phyloP scores from a whole-genome alignment of 2,888 invertebrate species.

The Phortica okadai region DNA sequence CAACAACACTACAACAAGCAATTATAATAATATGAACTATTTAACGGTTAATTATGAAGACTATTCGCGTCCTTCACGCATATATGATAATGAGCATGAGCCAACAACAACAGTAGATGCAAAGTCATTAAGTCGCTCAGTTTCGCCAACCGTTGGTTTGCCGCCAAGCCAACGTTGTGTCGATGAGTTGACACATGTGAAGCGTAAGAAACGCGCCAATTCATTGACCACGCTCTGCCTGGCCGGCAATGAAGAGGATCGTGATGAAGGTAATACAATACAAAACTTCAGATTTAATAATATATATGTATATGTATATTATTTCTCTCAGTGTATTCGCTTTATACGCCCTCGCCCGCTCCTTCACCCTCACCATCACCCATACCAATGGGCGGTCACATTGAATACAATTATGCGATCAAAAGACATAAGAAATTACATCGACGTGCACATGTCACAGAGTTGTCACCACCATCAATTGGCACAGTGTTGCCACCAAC shows the following conservation, averaged over 20 bases:
- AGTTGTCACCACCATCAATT: constrained; percentile 32
- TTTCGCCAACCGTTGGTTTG: constrained; percentile 36
- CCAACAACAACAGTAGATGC: constrained; percentile 31
- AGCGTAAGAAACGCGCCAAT: constrained; percentile 38
- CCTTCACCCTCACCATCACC: constrained; percentile 37
- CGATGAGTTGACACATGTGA: neutral
- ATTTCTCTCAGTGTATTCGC: constrained; percentile 38
- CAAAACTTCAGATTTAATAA: too few relatives aligned
- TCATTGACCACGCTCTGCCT: constrained; percentile 8
- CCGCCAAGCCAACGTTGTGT: neutral
- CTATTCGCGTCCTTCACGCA: constrained; percentile 50
- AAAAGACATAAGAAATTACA: constrained; percentile 40
- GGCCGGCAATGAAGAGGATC: neutral
- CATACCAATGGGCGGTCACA: neutral
- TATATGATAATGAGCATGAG: constrained; percentile 29
- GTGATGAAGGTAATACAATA: neutral
- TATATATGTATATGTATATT: constrained; percentile 31
- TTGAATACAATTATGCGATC: neutral
- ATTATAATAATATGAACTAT: constrained; percentile 39
- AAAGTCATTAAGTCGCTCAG: constrained; percentile 36
- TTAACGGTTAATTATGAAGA: constrained; percentile 48
- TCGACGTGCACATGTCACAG: constrained; percentile 52
- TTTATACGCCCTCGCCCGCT: neutral
- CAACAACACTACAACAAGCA: neutral
- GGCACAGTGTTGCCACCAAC: too few relatives aligned